These are phyloP conservation scores for Tetragnatha montana DNA, from an alignment of 2,888 invertebrate species.

Conservation along the genomic window DNA sequence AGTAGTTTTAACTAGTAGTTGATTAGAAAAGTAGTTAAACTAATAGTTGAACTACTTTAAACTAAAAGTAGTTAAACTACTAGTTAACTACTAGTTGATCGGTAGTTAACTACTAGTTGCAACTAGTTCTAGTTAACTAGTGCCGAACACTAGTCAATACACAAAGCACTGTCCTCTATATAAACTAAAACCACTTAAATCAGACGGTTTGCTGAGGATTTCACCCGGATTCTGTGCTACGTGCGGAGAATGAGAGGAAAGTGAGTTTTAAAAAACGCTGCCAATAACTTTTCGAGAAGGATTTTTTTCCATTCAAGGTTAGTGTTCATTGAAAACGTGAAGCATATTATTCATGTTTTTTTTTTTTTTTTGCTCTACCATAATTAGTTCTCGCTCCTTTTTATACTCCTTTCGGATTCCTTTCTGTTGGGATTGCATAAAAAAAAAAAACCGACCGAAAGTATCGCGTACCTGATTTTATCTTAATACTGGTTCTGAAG, in stretches of 20 bases:
- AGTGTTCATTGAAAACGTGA: constrained; percentile 56
- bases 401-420: constrained; percentile 28
- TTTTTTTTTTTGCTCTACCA: constrained; percentile 16
- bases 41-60: no score
- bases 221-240: constrained; percentile 56
- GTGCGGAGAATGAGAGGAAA: constrained; percentile 39
- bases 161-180: no score
- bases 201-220: background rate
- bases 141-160: no score
- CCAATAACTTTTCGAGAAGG: constrained; percentile 31
- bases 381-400: constrained; percentile 41
- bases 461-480: constrained; percentile 31
- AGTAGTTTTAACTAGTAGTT: no score
- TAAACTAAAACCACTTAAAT: background rate
- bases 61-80: no score
- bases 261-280: constrained; percentile 19
- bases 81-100: no score
- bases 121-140: no score
- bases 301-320: constrained; percentile 49
- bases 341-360: constrained; percentile 45
- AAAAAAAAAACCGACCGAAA: constrained; percentile 1
- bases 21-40: no score
- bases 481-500: constrained; percentile 50
- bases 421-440: constrained; percentile 12
- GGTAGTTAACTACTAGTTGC: no score